Base-by-base conservation (phyloP, 2,888 invertebrate species). In the Melinopterus prodromus region DNA sequence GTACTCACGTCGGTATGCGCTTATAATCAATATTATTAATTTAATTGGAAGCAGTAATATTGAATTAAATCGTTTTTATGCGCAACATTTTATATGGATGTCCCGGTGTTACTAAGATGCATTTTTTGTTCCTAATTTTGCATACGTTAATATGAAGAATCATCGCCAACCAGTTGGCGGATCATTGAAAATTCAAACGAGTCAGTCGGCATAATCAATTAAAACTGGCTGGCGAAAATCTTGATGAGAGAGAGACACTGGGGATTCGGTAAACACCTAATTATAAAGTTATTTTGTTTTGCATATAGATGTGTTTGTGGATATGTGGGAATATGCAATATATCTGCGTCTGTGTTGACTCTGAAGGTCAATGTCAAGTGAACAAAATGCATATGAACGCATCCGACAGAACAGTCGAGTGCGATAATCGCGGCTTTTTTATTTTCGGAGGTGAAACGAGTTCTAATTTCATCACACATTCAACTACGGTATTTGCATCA, bases 221-320 rank as follows among this genome's bases (percentile, higher is more conserved):
- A 53, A 53, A 53, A 53, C 53, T 9, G 53, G 12, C 53, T 53
- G 9, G 53, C 53, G 53, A 53, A 53, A 53, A 53, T 7, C 12
- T 12, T 53, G 53, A 9, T 6, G 26, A 53, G 53, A 53, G 9
- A 53, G 3, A 53, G 9, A 53, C 2, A 53, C 53, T 12, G 12
- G 53, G 12, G 53, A 12, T 12, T 12, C 53, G 35, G 71, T 71
- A 71, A 71, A 71, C 71, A 74, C 36, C 74, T 74, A 74, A 74
- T 74, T 74, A 74, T 74, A 74, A 74, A 74, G 74, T 74, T 74
- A 74, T 74, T 74, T 74, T 74, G 74, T 74, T 36, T 53, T 53
- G 53, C 53, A 53, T 53, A 53, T 53, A 53, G 53, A 53, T 53
- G 53, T 53, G 53, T 53, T 53, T 53, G 53, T 53, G 53, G 53